Evolutionary conservation across 2,888 invertebrate genomes (phyloP), one percentile per base, ranked within the genome.

Genomic region (Parnassius glacialis): DNA sequence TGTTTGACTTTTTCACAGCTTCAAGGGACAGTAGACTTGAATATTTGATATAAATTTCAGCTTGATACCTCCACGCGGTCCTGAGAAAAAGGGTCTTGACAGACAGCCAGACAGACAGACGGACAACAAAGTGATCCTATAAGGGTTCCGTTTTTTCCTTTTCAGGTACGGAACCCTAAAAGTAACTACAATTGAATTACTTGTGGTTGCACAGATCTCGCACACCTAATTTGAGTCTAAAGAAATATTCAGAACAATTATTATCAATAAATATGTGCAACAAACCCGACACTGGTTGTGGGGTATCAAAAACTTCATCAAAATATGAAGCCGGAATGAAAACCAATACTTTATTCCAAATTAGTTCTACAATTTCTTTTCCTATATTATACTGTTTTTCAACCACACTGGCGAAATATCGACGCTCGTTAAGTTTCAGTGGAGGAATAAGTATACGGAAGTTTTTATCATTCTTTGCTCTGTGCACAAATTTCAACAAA

Each of bases 361-460:
- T 75, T n/a, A 84, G 59, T 1, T 76, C 67, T 25, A 59, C 42
- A 34, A 62, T 58, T 3, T 12, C 51, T 48, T 59, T 3, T 1
- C 88, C 63, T 59, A 74, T 81, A 44, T 65, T 65, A 12, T 77
- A 74, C 52, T 80, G 76, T 9, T 62, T 59, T 9, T 80, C 80
- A 9, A 74, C 13, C 11, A 88, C 79, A 25, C 77, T 64, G 1
- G 77, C 88, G 65, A 90, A 90, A 69, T 87, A 88, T 25, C 88
- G 75, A 10, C 73, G 76, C 50, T 84, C 76, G 1, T 81, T 79
- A 65, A 89, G 89, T 61, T 66, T 65, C 58, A 88, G 62, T 3
- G 74, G 76, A 1, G 88, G 86, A 10, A 90, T 65, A 54, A 74
- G 81, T 16, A 85, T 81, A 73, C 81, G 79, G 1, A 67, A 47